Percentiles rank a stretch among this genome's conserved stretches.
phyloP scores from a whole-genome alignment of 2,888 invertebrate genomes.

The Pseudococcus jackbeardsleyi region DNA sequence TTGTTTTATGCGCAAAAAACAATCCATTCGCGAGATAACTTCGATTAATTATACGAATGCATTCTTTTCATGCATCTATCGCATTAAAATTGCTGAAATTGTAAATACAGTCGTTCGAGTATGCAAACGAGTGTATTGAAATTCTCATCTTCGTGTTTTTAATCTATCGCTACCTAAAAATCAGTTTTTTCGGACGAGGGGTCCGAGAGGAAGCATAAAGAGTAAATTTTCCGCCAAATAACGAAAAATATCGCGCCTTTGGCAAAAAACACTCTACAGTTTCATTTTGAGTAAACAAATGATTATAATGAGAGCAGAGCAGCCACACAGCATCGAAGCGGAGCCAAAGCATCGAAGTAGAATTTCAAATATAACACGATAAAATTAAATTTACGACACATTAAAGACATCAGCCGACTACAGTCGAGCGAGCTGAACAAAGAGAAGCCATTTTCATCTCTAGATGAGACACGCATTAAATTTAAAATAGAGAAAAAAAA shows the following conservation, averaged over 20 bases:
- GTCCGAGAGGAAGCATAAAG: neutral
- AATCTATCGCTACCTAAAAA: neutral
- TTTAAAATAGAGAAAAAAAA: neutral
- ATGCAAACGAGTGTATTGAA: neutral
- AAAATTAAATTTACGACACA: constrained; percentile 7
- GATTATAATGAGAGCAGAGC: neutral
- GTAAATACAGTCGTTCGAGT: neutral
- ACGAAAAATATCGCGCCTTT: neutral
- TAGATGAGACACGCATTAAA: neutral
- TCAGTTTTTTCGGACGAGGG: neutral
- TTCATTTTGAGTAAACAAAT: neutral
- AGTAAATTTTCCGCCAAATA: neutral
- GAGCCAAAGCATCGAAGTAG: neutral
- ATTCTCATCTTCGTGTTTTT: neutral
- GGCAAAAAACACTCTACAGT: neutral
- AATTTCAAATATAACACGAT: neutral
- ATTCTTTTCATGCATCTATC: neutral
- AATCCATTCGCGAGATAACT: neutral
- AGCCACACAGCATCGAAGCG: neutral
- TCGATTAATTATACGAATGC: neutral
- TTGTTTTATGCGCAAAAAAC: neutral
- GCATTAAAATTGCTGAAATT: no score
- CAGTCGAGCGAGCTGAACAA: neutral
- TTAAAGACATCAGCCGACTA: constrained; percentile 1
- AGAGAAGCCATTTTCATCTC: neutral